Conservation (phyloP, 2,888 invertebrate species). For the Lasioglossum villosulum region DNA sequence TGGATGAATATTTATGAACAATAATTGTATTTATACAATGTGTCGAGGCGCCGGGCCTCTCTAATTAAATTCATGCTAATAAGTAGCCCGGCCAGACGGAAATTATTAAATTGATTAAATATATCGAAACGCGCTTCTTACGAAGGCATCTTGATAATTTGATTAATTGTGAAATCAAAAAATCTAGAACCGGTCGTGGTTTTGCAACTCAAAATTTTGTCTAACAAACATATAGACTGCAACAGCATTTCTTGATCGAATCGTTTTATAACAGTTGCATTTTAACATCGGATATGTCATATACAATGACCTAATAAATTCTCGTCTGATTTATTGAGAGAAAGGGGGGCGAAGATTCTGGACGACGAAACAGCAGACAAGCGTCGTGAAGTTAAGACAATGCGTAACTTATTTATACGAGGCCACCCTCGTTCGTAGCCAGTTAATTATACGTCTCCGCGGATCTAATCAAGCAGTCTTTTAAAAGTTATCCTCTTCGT, state of each 20-base stretch:
- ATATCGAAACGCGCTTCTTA: neutral
- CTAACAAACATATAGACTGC: too few species aligned
- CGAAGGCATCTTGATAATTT: too few species aligned
- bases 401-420: slow-evolving; percentile 73
- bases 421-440: slow-evolving; percentile 53
- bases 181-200: too few species aligned
- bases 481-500: slow-evolving; percentile 52
- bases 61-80: slow-evolving; percentile 81
- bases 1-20: slow-evolving; percentile 82
- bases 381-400: slow-evolving; percentile 50
- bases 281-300: too few species aligned
- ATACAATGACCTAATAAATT: neutral
- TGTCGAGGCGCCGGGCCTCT: slow-evolving; percentile 63
- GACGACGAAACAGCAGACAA: slow-evolving; percentile 60
- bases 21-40: slow-evolving; percentile 80
- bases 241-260: too few species aligned
- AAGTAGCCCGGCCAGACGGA: slow-evolving; percentile 46
- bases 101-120: neutral
- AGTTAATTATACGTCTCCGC: slow-evolving; percentile 70
- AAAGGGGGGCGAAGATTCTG: slow-evolving; percentile 17
- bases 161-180: too few species aligned
- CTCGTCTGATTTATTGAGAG: slow-evolving; percentile 20
- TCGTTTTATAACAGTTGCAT: too few species aligned
- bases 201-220: too few species aligned
- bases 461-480: slow-evolving; percentile 65